A percentile compares a stretch with the other conserved stretches of the same genome.
Evolutionary conservation across 2,797 vertebrate species (phyloP).

Genomic region (Caiman crocodilus): DNA sequence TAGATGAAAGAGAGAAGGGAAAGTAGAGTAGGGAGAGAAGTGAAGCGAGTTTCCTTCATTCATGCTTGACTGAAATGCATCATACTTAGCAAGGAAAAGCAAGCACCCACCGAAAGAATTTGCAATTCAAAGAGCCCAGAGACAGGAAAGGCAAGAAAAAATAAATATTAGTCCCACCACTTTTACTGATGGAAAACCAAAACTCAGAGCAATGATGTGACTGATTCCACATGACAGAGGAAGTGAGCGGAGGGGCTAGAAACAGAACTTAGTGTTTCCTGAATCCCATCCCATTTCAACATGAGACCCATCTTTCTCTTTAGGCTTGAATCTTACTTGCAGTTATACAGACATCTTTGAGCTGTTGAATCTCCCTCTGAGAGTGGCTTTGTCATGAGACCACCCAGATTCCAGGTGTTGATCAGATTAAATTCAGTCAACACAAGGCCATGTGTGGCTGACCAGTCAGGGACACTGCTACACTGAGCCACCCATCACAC

Average conservation of each 20-base stretch:
- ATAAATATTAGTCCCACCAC: not conserved
- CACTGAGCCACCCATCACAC: too few relatives aligned
- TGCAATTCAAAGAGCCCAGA: not conserved
- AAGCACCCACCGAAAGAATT: not conserved
- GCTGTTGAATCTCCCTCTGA: not conserved
- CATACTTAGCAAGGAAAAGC: not conserved
- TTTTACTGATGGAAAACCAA: not conserved
- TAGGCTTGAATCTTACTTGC: not conserved
- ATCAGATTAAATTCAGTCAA: too few relatives aligned
- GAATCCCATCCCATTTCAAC: not conserved
- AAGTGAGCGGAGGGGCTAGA: not conserved
- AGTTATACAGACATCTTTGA: fast-evolving
- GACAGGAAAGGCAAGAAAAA: not conserved
- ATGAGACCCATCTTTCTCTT: not conserved
- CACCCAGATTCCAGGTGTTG: not conserved
- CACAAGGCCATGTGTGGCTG: too few relatives aligned
- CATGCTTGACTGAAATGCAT: not conserved
- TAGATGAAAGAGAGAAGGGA: not conserved
- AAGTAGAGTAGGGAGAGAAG: not conserved
- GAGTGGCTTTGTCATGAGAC: not conserved
- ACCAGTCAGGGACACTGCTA: too few relatives aligned
- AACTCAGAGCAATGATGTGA: not conserved
- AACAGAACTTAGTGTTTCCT: not conserved
- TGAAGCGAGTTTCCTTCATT: not conserved
- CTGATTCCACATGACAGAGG: not conserved